A percentile compares a stretch with the other conserved stretches of the same genome.
Evolutionary conservation across 1,140 invertebrate genomes (phyloP).

Genomic region (Neelides sp.): DNA sequence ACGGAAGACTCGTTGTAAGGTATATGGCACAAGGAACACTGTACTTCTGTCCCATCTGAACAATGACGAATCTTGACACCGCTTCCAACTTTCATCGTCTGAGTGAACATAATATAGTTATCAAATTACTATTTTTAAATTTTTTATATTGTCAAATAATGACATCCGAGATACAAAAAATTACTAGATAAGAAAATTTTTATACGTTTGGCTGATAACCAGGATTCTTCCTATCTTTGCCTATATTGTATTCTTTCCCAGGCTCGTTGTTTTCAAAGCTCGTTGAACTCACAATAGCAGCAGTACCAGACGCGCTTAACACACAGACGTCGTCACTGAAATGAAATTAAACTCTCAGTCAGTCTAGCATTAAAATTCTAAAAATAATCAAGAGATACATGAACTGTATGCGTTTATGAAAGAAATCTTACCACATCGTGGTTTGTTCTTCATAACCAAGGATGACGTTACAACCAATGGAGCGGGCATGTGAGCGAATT

Average conservation of each 20-base stretch:
- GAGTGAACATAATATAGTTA: too few species aligned
- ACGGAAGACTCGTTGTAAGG: slow-evolving; percentile 59
- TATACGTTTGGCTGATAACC: too few species aligned
- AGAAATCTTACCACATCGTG: slow-evolving; percentile 60
- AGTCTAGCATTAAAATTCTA: not conserved
- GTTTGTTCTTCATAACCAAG: slow-evolving; percentile 81
- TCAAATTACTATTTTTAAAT: too few species aligned
- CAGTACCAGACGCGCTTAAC: slow-evolving; percentile 82
- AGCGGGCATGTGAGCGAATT: slow-evolving; percentile 76
- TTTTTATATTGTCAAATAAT: too few species aligned
- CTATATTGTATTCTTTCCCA: too few species aligned
- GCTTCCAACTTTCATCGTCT: too few species aligned
- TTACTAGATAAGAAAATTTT: too few species aligned
- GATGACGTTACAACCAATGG: slow-evolving; percentile 84
- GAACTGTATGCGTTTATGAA: too few species aligned
- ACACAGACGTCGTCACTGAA: slow-evolving; percentile 86
- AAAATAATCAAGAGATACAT: not conserved
- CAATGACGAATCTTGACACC: slow-evolving; percentile 7
- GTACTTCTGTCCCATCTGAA: slow-evolving; percentile 12
- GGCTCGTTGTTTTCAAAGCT: slow-evolving; percentile 6
- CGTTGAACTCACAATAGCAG: slow-evolving; percentile 55
- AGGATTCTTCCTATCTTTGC: too few species aligned
- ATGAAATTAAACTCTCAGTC: slow-evolving; percentile 11
- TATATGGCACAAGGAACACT: slow-evolving; percentile 58
- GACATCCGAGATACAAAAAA: too few species aligned